Evolutionary conservation across 2,113 vertebrate genomes (phyloP).

Genomic region (Lepidothrix coronata): DNA sequence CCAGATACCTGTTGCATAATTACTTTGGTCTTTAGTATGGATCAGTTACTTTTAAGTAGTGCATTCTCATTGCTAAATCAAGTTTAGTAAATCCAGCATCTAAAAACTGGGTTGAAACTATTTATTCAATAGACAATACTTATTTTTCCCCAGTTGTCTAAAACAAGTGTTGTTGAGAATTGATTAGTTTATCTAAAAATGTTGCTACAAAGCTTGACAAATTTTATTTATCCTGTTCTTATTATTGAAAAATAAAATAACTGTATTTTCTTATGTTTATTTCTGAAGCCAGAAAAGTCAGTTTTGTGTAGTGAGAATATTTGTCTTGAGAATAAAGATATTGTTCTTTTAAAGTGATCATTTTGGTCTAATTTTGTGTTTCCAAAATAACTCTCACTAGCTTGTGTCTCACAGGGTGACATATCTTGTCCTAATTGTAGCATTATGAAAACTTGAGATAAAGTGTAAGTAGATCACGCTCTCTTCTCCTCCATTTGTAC

Average conservation of each 20-base stretch:
- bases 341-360: background rate
- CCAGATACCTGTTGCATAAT: background rate
- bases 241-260: background rate
- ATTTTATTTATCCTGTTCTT: background rate
- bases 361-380: conserved; percentile 14
- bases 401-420: background rate
- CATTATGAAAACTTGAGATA: background rate
- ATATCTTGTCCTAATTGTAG: background rate
- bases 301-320: background rate
- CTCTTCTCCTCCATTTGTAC: background rate
- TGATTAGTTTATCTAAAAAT: background rate
- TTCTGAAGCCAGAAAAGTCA: background rate
- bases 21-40: background rate
- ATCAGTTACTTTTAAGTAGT: background rate
- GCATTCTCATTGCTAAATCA: background rate
- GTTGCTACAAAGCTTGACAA: background rate
- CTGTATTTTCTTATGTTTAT: background rate
- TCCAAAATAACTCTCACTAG: background rate
- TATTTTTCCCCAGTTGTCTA: background rate
- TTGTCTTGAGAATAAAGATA: background rate
- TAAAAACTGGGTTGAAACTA: background rate
- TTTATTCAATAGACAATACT: background rate
- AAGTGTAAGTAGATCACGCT: background rate
- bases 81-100: background rate
- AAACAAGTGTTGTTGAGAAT: background rate